These are phyloP conservation scores for Eupithecia dodoneata DNA, from an alignment of 2,888 invertebrate genomes.

Conservation along the genomic window DNA sequence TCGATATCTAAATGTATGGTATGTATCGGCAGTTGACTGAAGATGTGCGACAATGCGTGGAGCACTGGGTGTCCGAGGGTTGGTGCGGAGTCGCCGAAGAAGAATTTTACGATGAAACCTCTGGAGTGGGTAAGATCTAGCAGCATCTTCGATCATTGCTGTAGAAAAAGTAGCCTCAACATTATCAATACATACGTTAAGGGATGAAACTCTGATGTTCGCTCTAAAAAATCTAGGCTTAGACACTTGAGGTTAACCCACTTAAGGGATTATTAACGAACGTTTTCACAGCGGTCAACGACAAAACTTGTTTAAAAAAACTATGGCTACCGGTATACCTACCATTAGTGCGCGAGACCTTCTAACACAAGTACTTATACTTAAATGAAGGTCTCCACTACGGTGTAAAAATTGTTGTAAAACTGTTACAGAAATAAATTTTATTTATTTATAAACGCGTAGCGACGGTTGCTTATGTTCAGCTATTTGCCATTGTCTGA, in stretches of 20 bases:
- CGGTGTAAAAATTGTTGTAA: no score
- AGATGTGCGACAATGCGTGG: slow-evolving; percentile 78
- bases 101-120: slow-evolving; percentile 73
- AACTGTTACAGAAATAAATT: no score
- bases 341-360: neutral
- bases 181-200: neutral
- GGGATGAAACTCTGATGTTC: no score
- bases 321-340: neutral
- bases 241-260: no score
- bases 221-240: no score
- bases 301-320: neutral
- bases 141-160: neutral
- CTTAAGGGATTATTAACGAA: no score
- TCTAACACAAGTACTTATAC: no score
- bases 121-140: slow-evolving; percentile 59
- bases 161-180: neutral
- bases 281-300: neutral
- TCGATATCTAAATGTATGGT: neutral
- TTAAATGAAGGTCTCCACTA: no score
- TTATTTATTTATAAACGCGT: neutral
- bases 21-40: slow-evolving; percentile 69
- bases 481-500: no score
- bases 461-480: neutral
- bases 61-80: slow-evolving; percentile 76
- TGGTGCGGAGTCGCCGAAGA: slow-evolving; percentile 81